A percentile compares a stretch with the other conserved stretches of the same genome.
These are phyloP conservation scores for Lacerta bilineata DNA, from an alignment of 2,797 vertebrate genomes.

Conservation along the genomic window DNA sequence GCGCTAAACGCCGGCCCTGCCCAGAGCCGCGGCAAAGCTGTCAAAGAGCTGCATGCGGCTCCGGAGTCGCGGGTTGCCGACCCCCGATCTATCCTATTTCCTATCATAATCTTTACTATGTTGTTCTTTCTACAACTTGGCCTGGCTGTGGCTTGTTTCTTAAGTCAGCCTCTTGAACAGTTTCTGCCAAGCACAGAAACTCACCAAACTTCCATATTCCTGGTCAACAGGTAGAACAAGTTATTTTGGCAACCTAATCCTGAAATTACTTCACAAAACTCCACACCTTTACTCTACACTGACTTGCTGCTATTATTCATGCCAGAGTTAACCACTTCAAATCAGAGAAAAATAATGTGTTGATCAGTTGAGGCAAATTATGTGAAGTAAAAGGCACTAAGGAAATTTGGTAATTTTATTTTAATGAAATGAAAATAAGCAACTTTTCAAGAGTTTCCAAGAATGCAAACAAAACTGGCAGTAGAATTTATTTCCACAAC, in stretches of 20 bases:
- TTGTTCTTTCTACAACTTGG: background rate
- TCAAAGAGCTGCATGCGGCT: too few relatives aligned
- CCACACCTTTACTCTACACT: background rate
- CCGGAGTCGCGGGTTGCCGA: too few relatives aligned
- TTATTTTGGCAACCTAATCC: slow-evolving; percentile 2
- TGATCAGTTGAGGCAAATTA: background rate
- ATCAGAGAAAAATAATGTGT: background rate
- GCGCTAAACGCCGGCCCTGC: too few relatives aligned
- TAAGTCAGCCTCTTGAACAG: background rate
- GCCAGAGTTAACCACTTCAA: background rate
- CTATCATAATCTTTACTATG: background rate
- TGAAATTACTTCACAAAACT: background rate
- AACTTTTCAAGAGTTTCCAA: background rate
- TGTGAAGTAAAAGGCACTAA: background rate
- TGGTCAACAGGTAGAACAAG: slow-evolving; percentile 11
- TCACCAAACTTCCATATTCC: background rate
- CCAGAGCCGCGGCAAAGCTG: too few relatives aligned
- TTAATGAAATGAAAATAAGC: background rate
- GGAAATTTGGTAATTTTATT: background rate
- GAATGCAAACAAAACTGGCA: background rate
- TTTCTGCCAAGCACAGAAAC: background rate
- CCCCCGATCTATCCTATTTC: background rate
- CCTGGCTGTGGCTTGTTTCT: background rate
- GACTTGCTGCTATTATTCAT: background rate
- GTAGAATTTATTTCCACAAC: too few relatives aligned